Evolutionary conservation across 2,113 vertebrate genomes (phyloP).

Genomic region (Lasiurus borealis): DNA sequence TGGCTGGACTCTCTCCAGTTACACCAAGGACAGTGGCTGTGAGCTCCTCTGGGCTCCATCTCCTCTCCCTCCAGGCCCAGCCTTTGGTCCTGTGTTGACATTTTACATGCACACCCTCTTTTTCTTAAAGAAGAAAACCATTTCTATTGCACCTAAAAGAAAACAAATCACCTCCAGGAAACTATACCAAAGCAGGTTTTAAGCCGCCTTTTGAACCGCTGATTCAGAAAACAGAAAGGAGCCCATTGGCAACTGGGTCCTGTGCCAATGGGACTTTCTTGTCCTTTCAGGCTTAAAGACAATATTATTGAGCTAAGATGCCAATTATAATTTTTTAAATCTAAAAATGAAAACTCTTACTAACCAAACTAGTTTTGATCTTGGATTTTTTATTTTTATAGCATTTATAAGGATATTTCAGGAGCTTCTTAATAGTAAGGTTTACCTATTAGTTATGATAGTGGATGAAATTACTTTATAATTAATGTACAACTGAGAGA

Average conservation of each 20-base stretch:
- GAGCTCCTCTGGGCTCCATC: too few species aligned
- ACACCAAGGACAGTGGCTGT: not conserved
- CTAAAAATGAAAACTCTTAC: not conserved
- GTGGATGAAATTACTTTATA: not conserved
- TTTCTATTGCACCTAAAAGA: conserved; percentile 5
- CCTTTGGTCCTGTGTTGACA: not conserved
- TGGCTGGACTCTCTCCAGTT: not conserved
- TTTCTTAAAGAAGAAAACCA: not conserved
- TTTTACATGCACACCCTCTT: not conserved
- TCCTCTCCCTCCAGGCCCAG: not conserved
- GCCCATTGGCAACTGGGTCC: not conserved
- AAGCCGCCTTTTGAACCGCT: not conserved
- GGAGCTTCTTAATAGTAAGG: not conserved
- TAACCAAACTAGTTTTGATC: not conserved
- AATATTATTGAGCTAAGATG: not conserved
- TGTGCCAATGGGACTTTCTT: not conserved
- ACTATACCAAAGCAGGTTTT: not conserved
- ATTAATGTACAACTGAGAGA: not conserved
- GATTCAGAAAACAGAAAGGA: not conserved
- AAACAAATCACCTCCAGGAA: not conserved
- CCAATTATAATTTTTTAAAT: not conserved
- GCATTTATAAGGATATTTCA: not conserved
- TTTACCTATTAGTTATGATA: not conserved
- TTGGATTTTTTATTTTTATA: not conserved
- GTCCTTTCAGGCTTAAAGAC: not conserved